Evolutionary conservation across 2,888 invertebrate species (phyloP).

Genomic region (Melieria omissa): DNA sequence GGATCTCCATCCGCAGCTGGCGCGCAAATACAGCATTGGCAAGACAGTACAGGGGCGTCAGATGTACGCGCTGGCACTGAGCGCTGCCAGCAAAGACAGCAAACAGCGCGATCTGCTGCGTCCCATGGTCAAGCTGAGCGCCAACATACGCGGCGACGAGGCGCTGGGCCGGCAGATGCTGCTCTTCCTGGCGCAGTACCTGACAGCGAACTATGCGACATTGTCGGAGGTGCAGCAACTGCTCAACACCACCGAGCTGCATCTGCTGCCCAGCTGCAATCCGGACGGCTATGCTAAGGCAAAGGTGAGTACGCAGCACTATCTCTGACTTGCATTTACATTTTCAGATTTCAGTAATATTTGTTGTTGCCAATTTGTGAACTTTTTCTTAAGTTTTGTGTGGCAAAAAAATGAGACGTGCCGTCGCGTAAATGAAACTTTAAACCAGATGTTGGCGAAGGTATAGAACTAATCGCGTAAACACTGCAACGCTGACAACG

Average conservation of each 20-base stretch:
- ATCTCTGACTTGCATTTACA: neutral
- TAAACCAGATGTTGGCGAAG: too few relatives aligned
- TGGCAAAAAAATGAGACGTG: too few relatives aligned
- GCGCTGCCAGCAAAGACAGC: constrained; percentile 52
- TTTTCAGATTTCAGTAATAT: neutral
- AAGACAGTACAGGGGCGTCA: constrained; percentile 83
- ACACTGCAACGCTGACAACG: too few relatives aligned
- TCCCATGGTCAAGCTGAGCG: constrained; percentile 93
- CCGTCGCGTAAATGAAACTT: too few relatives aligned
- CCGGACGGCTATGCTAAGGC: constrained; percentile 94
- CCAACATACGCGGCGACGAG: constrained; percentile 97
- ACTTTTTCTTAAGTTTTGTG: too few relatives aligned
- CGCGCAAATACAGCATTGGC: constrained; percentile 81
- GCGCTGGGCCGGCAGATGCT: constrained; percentile 85
- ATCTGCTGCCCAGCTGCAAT: constrained; percentile 95
- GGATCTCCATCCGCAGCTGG: constrained; percentile 75
- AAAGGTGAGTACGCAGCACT: constrained; percentile 68
- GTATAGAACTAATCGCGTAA: too few relatives aligned
- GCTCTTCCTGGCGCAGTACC: constrained; percentile 83
- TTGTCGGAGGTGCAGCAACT: constrained; percentile 73
- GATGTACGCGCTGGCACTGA: constrained; percentile 77
- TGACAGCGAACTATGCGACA: constrained; percentile 79
- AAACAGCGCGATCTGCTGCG: constrained; percentile 69
- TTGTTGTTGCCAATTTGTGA: too few relatives aligned
- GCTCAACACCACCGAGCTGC: constrained; percentile 85